phyloP scores from a whole-genome alignment of 2,888 invertebrate species.

The Sisyra nigra region DNA sequence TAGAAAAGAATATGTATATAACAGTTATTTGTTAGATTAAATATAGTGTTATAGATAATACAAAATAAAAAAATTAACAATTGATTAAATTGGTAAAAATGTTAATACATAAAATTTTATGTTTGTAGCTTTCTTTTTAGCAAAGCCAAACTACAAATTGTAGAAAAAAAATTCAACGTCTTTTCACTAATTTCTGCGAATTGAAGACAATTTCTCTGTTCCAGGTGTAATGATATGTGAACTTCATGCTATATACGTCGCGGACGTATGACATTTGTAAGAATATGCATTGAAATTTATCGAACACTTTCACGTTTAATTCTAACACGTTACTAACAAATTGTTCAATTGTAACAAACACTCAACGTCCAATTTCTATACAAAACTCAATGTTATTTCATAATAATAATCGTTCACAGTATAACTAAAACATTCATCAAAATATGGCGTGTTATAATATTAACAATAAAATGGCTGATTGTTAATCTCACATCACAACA shows the following conservation, averaged over 20 bases:
- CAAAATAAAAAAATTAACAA: not conserved
- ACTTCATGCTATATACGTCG: conserved; percentile 40
- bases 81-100: not conserved
- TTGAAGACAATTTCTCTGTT: conserved; percentile 85
- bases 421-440: not conserved
- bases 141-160: not conserved
- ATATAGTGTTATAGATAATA: not conserved
- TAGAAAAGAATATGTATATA: not conserved
- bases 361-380: no score
- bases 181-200: conserved; percentile 83
- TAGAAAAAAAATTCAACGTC: conserved; percentile 49
- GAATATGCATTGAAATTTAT: conserved; percentile 17
- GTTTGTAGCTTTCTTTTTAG: not conserved
- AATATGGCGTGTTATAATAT: not conserved
- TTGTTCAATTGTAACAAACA: no score
- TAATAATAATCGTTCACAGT: not conserved
- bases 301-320: conserved; percentile 8
- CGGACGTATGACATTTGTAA: conserved; percentile 22
- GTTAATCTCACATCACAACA: no score
- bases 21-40: not conserved
- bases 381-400: no score
- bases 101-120: not conserved
- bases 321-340: conserved; percentile 3
- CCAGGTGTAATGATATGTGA: conserved; percentile 82
- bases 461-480: not conserved